Conservation (phyloP, 2,888 invertebrate species). For the Flabesymbios commensalis region DNA sequence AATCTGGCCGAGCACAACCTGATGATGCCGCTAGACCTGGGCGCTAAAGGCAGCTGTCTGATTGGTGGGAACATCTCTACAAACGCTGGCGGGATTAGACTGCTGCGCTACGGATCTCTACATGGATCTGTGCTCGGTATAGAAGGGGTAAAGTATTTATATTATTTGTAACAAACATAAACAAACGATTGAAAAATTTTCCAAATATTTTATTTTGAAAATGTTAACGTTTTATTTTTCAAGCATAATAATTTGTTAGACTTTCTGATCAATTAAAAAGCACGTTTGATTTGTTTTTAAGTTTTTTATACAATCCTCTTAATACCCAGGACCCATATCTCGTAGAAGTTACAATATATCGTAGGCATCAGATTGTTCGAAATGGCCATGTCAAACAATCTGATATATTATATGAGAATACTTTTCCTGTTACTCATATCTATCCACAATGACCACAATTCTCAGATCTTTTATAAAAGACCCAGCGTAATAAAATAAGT, state of each 20-base stretch:
- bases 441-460: too few species aligned
- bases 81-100: conserved; percentile 91
- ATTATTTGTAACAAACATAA: background rate
- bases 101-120: conserved; percentile 93
- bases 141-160: conserved; percentile 73
- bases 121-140: conserved; percentile 89
- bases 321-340: background rate
- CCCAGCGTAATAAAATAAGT: too few species aligned
- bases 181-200: background rate
- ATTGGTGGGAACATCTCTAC: conserved; percentile 88
- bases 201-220: background rate
- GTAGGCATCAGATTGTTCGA: too few species aligned
- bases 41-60: conserved; percentile 79
- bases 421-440: too few species aligned
- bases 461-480: too few species aligned
- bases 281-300: background rate
- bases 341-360: too few species aligned
- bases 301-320: background rate
- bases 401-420: too few species aligned
- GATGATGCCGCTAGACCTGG: conserved; percentile 94
- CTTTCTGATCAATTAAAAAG: conserved; percentile 3
- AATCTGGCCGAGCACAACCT: conserved; percentile 74
- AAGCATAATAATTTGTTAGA: background rate
- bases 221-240: background rate
- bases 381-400: too few species aligned